Evolutionary conservation across 2,113 vertebrate genomes (phyloP).

Genomic region (Oryzias melastigma): DNA sequence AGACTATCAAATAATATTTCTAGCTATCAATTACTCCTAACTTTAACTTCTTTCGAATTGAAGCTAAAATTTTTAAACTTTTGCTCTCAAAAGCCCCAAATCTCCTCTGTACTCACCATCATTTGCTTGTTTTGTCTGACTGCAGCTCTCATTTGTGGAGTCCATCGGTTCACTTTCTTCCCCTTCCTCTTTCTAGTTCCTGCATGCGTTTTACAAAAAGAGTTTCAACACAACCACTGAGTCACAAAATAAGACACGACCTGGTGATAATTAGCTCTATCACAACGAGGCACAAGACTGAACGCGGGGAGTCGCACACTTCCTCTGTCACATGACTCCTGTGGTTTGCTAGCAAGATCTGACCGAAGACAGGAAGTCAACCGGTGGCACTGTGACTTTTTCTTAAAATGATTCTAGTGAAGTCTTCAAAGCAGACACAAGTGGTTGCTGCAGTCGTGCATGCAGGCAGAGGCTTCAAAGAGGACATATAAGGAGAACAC

Average conservation of each 20-base stretch:
- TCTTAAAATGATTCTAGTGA: neutral
- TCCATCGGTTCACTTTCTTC: slow-evolving; percentile 50
- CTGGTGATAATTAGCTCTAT: neutral
- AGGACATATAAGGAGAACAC: neutral
- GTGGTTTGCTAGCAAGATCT: slow-evolving; percentile 47
- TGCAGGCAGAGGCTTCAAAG: neutral
- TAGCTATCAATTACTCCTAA: neutral
- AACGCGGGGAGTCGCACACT: slow-evolving; percentile 16
- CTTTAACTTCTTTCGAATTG: neutral
- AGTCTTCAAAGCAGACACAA: neutral
- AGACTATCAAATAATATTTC: neutral
- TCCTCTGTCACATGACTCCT: slow-evolving; percentile 49
- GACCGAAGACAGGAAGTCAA: slow-evolving; percentile 45
- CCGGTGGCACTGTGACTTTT: neutral
- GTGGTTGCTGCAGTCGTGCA: neutral
- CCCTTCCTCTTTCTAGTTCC: slow-evolving; percentile 47
- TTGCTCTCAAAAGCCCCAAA: neutral
- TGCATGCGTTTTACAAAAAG: slow-evolving; percentile 19
- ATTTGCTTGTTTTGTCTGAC: neutral
- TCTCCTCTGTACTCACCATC: slow-evolving; percentile 36
- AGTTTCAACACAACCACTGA: slow-evolving; percentile 15
- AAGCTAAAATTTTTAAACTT: neutral
- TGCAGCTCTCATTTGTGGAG: slow-evolving; percentile 14
- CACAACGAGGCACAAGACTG: neutral
- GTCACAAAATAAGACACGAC: slow-evolving; percentile 2